Conservation (phyloP, 53 echinoderm and acorn worm genomes). For the Glandiceps talaboti region DNA sequence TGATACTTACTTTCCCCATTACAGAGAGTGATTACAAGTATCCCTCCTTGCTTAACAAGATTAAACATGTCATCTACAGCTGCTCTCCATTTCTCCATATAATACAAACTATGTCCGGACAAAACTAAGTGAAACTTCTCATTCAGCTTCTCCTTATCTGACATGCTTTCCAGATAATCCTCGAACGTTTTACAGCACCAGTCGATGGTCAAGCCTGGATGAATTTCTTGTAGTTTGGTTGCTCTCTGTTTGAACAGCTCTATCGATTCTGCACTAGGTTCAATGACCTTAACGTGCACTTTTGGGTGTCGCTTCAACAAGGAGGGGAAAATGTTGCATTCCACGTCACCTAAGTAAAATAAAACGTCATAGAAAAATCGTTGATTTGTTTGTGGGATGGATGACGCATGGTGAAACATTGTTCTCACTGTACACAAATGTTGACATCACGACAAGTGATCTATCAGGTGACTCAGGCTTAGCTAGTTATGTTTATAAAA, state of each 20-base stretch:
- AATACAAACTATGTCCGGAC: background rate
- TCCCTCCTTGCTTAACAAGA: background rate
- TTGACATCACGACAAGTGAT: too few relatives aligned
- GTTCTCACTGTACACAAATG: background rate
- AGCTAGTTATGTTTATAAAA: too few relatives aligned
- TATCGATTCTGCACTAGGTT: background rate
- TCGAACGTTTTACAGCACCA: background rate
- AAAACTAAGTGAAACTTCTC: background rate
- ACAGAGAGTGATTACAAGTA: background rate
- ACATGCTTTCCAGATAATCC: background rate
- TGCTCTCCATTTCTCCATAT: background rate
- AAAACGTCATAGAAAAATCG: background rate
- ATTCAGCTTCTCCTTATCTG: background rate
- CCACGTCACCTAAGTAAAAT: background rate
- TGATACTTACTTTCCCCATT: background rate
- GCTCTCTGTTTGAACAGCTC: background rate
- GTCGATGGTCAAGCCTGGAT: background rate
- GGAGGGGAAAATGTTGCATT: background rate
- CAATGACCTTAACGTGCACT: background rate
- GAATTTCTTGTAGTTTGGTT: background rate
- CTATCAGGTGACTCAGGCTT: too few relatives aligned
- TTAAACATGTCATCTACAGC: background rate
- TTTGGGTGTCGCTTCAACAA: background rate
- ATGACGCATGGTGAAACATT: background rate
- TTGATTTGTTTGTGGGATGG: background rate